A percentile compares a stretch with the other conserved stretches of the same genome.
Conservation (phyloP, 2,888 invertebrate species). For the Lasius fuliginosus region DNA sequence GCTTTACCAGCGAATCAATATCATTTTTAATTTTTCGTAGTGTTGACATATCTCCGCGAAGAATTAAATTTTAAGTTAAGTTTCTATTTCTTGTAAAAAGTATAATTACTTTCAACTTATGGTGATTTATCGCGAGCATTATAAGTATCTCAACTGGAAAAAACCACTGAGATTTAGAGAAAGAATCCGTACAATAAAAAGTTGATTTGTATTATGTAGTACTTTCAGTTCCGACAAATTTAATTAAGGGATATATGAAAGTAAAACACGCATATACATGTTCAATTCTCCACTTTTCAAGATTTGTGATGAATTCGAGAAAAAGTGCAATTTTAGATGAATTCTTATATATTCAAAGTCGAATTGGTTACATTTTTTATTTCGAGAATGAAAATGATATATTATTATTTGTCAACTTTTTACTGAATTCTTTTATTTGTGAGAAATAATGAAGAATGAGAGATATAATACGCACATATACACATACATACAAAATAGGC, state of each 20-base stretch:
- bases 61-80: slow-evolving; percentile 42
- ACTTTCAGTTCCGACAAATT: slow-evolving; percentile 5
- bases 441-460: not conserved
- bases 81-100: slow-evolving; percentile 43
- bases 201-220: not conserved
- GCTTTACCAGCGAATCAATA: not conserved
- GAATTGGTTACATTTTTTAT: not conserved
- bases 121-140: slow-evolving; percentile 17
- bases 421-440: not conserved
- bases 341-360: no score
- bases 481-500: not conserved
- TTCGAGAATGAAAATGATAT: not conserved
- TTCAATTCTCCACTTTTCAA: no score
- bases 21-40: slow-evolving; percentile 24
- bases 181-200: slow-evolving; percentile 18
- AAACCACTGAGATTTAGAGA: not conserved
- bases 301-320: no score
- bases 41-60: not conserved
- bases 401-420: not conserved
- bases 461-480: not conserved
- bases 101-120: slow-evolving; percentile 47
- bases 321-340: no score
- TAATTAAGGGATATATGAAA: no score
- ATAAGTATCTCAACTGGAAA: slow-evolving; percentile 7
- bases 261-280: no score